phyloP scores from a whole-genome alignment of 2,888 invertebrate genomes.

The Gastrophysa polygoni region DNA sequence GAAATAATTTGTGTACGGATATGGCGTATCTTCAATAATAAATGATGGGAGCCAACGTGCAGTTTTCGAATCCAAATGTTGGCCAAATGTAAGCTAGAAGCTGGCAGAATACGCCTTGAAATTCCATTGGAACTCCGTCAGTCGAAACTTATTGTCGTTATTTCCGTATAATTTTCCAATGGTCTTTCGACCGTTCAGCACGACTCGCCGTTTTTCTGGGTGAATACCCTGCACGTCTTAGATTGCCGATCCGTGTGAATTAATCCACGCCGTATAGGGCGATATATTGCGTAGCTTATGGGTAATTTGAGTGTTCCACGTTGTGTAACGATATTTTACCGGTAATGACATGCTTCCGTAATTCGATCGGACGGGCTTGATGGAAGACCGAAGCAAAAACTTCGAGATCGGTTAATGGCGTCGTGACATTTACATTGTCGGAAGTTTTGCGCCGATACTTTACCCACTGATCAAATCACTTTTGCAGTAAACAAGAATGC shows the following conservation, averaged over 20 bases:
- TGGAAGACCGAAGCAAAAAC: conserved; percentile 18
- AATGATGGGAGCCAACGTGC: too few relatives aligned
- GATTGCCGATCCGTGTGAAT: conserved; percentile 36
- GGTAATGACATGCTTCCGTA: conserved; percentile 36
- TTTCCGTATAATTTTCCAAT: not conserved
- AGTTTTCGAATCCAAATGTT: too few relatives aligned
- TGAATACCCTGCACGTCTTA: conserved; percentile 29
- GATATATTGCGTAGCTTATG: conserved; percentile 15
- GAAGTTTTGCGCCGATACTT: conserved; percentile 10
- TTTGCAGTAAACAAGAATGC: too few relatives aligned
- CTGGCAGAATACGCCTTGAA: too few relatives aligned
- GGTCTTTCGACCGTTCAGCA: conserved; percentile 22
- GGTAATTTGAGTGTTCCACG: conserved; percentile 39
- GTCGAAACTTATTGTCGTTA: not conserved
- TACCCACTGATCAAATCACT: not conserved
- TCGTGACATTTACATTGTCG: conserved; percentile 16
- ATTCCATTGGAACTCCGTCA: too few relatives aligned
- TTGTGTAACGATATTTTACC: conserved; percentile 39
- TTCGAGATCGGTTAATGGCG: conserved; percentile 3
- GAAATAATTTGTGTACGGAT: too few relatives aligned
- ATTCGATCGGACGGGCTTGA: conserved; percentile 27
- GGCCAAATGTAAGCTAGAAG: too few relatives aligned
- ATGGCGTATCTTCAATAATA: too few relatives aligned
- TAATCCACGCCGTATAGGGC: conserved; percentile 32
- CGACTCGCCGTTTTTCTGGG: conserved; percentile 33